Conservation (phyloP, 2,888 invertebrate genomes). For the Eupithecia insigniata region DNA sequence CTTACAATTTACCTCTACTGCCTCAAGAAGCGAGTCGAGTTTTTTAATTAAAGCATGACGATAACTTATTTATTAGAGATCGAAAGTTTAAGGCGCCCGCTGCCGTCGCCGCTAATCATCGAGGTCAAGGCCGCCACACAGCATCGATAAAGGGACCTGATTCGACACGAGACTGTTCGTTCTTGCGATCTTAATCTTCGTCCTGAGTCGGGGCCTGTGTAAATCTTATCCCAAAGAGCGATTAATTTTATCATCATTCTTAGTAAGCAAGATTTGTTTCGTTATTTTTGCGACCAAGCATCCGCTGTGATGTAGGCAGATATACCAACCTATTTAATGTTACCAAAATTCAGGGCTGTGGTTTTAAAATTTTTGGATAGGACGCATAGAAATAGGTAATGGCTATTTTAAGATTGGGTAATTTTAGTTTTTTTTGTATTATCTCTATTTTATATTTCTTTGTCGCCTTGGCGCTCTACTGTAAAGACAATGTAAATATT, state of each 20-base stretch:
- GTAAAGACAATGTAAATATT: too few species aligned
- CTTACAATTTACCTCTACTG: background rate
- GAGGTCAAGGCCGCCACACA: background rate
- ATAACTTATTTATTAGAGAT: background rate
- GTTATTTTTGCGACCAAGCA: background rate
- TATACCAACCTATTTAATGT: background rate
- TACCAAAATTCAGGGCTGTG: too few species aligned
- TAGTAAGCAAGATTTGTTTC: background rate
- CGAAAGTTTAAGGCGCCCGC: constrained; percentile 1
- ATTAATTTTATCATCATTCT: background rate
- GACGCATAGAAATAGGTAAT: too few species aligned
- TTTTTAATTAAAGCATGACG: background rate
- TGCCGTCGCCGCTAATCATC: background rate
- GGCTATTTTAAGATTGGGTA: too few species aligned
- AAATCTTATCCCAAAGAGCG: background rate
- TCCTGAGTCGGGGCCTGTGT: background rate
- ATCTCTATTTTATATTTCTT: too few species aligned
- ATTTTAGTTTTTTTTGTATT: too few species aligned
- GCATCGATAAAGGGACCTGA: background rate
- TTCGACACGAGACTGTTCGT: background rate
- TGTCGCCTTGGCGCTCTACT: too few species aligned
- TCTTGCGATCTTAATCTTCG: background rate
- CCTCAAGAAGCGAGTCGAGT: background rate
- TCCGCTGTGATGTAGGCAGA: background rate
- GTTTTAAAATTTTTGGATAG: too few species aligned